These are phyloP conservation scores for Bombyx mori DNA, from an alignment of 1,140 invertebrate species.

Conservation along the genomic window DNA sequence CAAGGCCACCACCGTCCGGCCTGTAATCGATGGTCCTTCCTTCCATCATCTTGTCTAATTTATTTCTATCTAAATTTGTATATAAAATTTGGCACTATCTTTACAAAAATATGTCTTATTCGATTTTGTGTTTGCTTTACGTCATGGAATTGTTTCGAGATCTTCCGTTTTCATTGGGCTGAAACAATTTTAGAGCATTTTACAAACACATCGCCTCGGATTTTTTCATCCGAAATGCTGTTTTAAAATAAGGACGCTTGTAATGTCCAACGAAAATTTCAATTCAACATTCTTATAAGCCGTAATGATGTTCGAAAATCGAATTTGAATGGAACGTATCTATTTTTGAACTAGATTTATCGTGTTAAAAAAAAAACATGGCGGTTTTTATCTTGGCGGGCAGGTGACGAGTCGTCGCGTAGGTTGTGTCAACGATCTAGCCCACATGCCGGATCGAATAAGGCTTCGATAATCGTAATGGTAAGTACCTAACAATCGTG, in stretches of 20 bases:
- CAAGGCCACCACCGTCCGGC: constrained; percentile 71
- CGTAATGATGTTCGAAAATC: constrained; percentile 14
- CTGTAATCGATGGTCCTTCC: constrained; percentile 73
- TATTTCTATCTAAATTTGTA: constrained; percentile 57
- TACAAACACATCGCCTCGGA: no score
- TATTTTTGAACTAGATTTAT: constrained; percentile 61
- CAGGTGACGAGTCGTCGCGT: constrained; percentile 63
- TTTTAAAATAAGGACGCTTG: neutral
- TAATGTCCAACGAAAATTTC: no score
- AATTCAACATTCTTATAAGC: no score
- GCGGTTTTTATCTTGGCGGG: constrained; percentile 39
- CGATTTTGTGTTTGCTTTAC: constrained; percentile 29
- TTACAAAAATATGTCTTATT: constrained; percentile 61
- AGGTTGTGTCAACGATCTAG: constrained; percentile 69
- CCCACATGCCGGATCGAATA: constrained; percentile 65
- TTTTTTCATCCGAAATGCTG: constrained; percentile 36
- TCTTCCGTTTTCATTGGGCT: constrained; percentile 54
- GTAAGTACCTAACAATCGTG: constrained; percentile 33
- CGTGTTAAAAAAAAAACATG: constrained; percentile 48
- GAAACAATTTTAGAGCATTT: constrained; percentile 20
- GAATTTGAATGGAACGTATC: constrained; percentile 22
- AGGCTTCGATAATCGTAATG: constrained; percentile 61
- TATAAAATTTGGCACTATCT: constrained; percentile 61
- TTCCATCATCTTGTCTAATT: constrained; percentile 70
- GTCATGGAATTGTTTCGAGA: constrained; percentile 66